Percentiles rank a stretch among this genome's conserved stretches.
Conservation (phyloP, 53 echinoderm and acorn worm genomes). For the Temnopleurus reevesii region DNA sequence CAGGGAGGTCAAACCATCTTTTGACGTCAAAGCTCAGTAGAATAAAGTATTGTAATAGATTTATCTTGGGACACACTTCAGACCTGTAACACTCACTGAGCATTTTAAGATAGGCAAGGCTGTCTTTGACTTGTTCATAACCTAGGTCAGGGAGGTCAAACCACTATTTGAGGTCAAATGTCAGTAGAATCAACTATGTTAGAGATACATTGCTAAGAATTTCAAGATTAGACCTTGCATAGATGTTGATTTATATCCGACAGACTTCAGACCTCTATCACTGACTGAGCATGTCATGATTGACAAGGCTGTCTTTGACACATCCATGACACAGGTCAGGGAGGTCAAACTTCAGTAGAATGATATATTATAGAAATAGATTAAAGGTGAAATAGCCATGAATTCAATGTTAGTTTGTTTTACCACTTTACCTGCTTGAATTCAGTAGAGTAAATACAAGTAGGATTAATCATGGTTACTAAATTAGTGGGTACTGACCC, state of each 20-base stretch:
- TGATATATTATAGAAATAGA: no score
- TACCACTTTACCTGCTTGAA: no score
- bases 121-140: slow-evolving; percentile 66
- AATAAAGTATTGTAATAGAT: no score
- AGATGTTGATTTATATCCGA: slow-evolving; percentile 87
- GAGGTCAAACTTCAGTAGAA: slow-evolving; percentile 62
- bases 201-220: no score
- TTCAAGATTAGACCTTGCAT: slow-evolving; percentile 89
- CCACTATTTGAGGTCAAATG: slow-evolving; percentile 53
- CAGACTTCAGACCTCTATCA: slow-evolving; percentile 89
- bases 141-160: slow-evolving; percentile 63
- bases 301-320: slow-evolving; percentile 66
- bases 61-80: slow-evolving; percentile 79
- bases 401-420: no score
- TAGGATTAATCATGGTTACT: no score
- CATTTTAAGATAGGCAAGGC: slow-evolving; percentile 74
- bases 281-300: slow-evolving; percentile 84
- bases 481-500: no score
- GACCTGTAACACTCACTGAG: slow-evolving; percentile 90
- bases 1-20: slow-evolving; percentile 66
- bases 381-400: slow-evolving; percentile 58
- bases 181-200: no score
- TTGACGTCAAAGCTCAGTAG: slow-evolving; percentile 54
- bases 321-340: slow-evolving; percentile 60
- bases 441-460: no score